Percentiles rank a stretch among this genome's conserved stretches.
Evolutionary conservation across 2,888 invertebrate genomes (phyloP).

Genomic region (Sarcophaga caerulescens): DNA sequence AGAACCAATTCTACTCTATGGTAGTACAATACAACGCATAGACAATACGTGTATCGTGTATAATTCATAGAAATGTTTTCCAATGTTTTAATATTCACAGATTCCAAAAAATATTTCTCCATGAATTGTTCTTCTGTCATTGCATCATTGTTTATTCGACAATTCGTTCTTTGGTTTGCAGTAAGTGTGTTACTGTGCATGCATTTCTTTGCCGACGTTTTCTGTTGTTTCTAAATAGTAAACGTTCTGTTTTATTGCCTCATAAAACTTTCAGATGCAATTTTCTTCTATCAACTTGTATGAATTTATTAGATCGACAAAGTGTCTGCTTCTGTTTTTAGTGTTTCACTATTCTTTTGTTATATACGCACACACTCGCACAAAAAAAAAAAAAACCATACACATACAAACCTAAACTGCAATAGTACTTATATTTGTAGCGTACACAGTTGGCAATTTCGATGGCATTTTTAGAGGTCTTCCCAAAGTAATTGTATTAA

Average conservation of each 20-base stretch:
- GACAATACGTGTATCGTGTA: slow-evolving; percentile 18
- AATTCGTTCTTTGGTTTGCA: slow-evolving; percentile 1
- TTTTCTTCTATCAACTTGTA: slow-evolving; percentile 73
- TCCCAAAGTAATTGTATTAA: too few relatives aligned
- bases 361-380: slow-evolving; percentile 30
- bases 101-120: slow-evolving; percentile 10
- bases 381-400: too few relatives aligned
- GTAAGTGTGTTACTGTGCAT: background rate
- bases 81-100: slow-evolving; percentile 17
- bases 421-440: too few relatives aligned
- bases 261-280: slow-evolving; percentile 76
- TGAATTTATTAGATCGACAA: slow-evolving; percentile 73
- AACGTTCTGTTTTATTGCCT: slow-evolving; percentile 71
- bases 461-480: too few relatives aligned
- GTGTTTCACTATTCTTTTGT: slow-evolving; percentile 49
- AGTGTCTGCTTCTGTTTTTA: slow-evolving; percentile 68
- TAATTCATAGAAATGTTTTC: slow-evolving; percentile 10
- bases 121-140: slow-evolving; percentile 24
- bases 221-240: slow-evolving; percentile 49
- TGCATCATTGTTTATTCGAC: slow-evolving; percentile 34
- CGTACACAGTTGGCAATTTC: too few relatives aligned
- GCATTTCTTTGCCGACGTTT: background rate
- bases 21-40: background rate
- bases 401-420: too few relatives aligned
- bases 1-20: background rate